Evolutionary conservation across 2,113 vertebrate genomes (phyloP), one percentile per base, ranked within the genome.

Genomic region (Anolis carolinensis): DNA sequence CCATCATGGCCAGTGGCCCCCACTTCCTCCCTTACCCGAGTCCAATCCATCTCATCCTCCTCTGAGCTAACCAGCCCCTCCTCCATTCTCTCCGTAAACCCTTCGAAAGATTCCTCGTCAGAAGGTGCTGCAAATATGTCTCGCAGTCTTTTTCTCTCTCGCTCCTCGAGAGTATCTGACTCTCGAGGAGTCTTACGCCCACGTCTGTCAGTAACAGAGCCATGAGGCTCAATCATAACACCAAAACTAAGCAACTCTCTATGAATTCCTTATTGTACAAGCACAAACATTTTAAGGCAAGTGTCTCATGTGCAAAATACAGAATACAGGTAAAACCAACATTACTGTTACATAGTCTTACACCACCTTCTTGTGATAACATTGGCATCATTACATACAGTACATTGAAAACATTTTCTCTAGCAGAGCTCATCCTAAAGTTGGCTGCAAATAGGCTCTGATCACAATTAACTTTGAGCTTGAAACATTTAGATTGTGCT

Each of bases 201-300:
- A n/a, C n/a, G n/a, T n/a, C n/a, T n/a, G n/a, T n/a, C n/a, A n/a
- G n/a, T n/a, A n/a, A n/a, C n/a, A n/a, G n/a, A n/a, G n/a, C n/a
- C n/a, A n/a, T n/a, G n/a, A n/a, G n/a, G n/a, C n/a, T n/a, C n/a
- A n/a, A n/a, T n/a, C n/a, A n/a, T n/a, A n/a, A n/a, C n/a, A n/a
- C n/a, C n/a, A 94, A 95, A 94, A 92, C 36, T 79, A 91, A 95
- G 89, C 86, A 92, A 93, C 83, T 91, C 94, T 85, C 78, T 72
- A 85, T 89, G 78, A 91, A 84, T 88, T 94, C 83, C 85, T 94
- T 95, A 92, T 87, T 92, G 83, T 95, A 95, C 90, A 96, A 95
- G 86, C 93, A 89, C 88, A 92, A 91, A 91, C 89, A 94, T 95
- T 95, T 97, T 97, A 96, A 97, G 97, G 96, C 96, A 96, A 93